Percentiles rank a stretch among this genome's conserved stretches.
phyloP scores from a whole-genome alignment of 2,888 invertebrate species.

The Cataglyphis rosenhaueri region DNA sequence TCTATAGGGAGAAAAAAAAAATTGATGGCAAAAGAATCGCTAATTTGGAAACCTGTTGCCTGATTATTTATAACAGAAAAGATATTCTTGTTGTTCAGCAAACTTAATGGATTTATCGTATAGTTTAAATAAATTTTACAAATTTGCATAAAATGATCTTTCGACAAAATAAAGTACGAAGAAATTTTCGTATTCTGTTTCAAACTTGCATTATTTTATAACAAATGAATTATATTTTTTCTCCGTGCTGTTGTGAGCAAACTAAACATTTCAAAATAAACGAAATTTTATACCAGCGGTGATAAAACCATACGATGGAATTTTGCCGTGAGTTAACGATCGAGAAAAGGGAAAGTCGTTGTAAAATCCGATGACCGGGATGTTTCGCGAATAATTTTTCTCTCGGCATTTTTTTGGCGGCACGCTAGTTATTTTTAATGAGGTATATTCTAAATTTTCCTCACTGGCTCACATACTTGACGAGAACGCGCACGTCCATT shows the following conservation, averaged over 20 bases:
- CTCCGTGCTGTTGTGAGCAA: not conserved
- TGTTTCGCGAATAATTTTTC: not conserved
- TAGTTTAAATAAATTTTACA: not conserved
- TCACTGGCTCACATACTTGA: not conserved
- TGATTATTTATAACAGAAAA: slow-evolving; percentile 52
- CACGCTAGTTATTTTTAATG: slow-evolving; percentile 17
- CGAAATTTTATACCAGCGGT: slow-evolving; percentile 11
- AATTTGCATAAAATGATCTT: not conserved
- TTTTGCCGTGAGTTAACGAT: slow-evolving; percentile 31
- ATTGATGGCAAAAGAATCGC: slow-evolving; percentile 52
- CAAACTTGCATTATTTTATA: not conserved
- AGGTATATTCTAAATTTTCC: not conserved
- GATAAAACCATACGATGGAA: slow-evolving; percentile 19
- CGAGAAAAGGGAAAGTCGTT: not conserved
- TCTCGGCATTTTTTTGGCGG: not conserved
- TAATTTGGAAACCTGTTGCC: slow-evolving; percentile 61
- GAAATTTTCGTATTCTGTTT: not conserved
- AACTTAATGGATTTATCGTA: not conserved
- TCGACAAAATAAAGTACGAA: not conserved
- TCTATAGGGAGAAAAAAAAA: slow-evolving; percentile 68
- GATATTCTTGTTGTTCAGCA: not conserved
- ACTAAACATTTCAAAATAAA: slow-evolving; percentile 23
- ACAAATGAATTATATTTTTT: not conserved
- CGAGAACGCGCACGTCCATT: not conserved
- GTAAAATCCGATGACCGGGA: slow-evolving; percentile 2